Evolutionary conservation across 2,888 invertebrate species (phyloP).

Genomic region (Coleophora deauratella): DNA sequence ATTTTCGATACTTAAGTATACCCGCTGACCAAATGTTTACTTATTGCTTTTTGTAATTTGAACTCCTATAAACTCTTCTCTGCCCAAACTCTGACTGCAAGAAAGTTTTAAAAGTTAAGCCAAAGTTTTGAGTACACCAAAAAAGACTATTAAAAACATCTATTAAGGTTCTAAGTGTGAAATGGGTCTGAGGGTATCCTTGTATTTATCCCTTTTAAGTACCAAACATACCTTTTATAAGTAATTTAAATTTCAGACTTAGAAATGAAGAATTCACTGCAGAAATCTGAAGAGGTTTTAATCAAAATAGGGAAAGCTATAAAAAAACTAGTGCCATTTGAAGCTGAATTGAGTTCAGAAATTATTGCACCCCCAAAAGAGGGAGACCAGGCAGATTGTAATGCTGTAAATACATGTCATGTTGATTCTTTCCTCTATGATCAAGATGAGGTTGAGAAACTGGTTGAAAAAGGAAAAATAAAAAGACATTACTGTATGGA

Average conservation of each 20-base stretch:
- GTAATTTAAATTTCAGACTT: slow-evolving; percentile 40
- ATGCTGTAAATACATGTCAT: slow-evolving; percentile 69
- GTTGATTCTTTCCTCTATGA: slow-evolving; percentile 82
- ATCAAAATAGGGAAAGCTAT: slow-evolving; percentile 46
- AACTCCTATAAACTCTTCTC: too few relatives aligned
- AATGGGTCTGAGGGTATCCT: too few relatives aligned
- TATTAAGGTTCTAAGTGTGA: too few relatives aligned
- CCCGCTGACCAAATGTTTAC: too few relatives aligned
- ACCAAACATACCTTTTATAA: too few relatives aligned
- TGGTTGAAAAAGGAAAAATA: slow-evolving; percentile 45
- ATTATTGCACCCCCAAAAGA: slow-evolving; percentile 48
- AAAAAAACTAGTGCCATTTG: slow-evolving; percentile 49
- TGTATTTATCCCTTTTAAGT: too few relatives aligned
- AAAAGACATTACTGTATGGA: slow-evolving; percentile 48
- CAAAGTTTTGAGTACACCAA: too few relatives aligned
- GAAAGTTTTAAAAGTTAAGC: too few relatives aligned
- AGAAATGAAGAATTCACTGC: slow-evolving; percentile 32
- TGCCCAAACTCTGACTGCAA: too few relatives aligned
- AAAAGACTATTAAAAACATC: too few relatives aligned
- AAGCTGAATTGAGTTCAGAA: slow-evolving; percentile 54
- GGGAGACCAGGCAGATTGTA: slow-evolving; percentile 70
- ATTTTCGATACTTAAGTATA: too few relatives aligned
- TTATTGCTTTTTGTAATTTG: too few relatives aligned
- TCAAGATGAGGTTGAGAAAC: slow-evolving; percentile 72
- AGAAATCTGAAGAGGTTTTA: slow-evolving; percentile 36